Conservation (phyloP, 2,888 invertebrate genomes). For the Meghimatium bilineatum region DNA sequence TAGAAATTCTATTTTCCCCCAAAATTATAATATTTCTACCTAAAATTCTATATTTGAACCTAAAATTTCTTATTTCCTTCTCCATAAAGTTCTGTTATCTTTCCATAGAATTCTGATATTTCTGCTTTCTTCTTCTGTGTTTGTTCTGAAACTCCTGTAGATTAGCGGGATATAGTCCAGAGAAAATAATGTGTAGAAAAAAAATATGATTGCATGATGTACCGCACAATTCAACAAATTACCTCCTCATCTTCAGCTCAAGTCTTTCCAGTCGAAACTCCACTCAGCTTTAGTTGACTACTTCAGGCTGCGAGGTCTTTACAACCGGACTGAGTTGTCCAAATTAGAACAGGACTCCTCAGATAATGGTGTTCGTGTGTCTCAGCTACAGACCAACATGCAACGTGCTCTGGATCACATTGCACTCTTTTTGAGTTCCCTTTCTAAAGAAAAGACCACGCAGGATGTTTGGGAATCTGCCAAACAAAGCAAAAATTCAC, state of each 20-base stretch:
- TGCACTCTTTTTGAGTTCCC: conserved; percentile 68
- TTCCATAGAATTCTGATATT: too few relatives aligned
- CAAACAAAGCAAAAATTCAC: conserved; percentile 42
- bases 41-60: too few relatives aligned
- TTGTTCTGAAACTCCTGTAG: too few relatives aligned
- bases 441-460: conserved; percentile 66
- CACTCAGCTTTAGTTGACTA: conserved; percentile 71
- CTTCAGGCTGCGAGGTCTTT: conserved; percentile 72
- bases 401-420: conserved; percentile 69
- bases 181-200: too few relatives aligned
- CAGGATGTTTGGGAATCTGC: conserved; percentile 60
- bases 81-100: too few relatives aligned
- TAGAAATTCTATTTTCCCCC: too few relatives aligned
- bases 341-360: conserved; percentile 67
- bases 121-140: too few relatives aligned
- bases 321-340: conserved; percentile 68
- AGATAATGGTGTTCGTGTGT: conserved; percentile 64
- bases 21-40: too few relatives aligned
- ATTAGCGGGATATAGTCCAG: too few relatives aligned
- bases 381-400: conserved; percentile 66
- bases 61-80: too few relatives aligned
- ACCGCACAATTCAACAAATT: background rate
- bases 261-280: conserved; percentile 71
- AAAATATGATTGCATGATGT: too few relatives aligned
- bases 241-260: conserved; percentile 58